Evolutionary conservation across 2,797 vertebrate genomes (phyloP).

Genomic region (Psittacula echo): DNA sequence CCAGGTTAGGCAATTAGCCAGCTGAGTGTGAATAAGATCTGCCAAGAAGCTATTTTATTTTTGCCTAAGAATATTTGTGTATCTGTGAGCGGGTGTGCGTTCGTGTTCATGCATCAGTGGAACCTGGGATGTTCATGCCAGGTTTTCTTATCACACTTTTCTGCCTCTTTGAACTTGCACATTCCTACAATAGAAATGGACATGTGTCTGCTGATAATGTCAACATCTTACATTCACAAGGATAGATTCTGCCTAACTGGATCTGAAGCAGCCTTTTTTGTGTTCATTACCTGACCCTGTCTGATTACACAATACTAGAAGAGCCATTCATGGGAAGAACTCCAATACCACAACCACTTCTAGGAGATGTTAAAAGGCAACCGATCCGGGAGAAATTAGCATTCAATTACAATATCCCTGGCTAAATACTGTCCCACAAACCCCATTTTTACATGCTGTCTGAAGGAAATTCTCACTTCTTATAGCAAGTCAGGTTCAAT

Average conservation of each 20-base stretch:
- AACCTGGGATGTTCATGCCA: slow-evolving; percentile 20
- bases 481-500: neutral
- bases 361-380: neutral
- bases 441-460: neutral
- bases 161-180: slow-evolving; percentile 42
- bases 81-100: slow-evolving; percentile 24
- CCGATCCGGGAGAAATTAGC: neutral
- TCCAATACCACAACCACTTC: neutral
- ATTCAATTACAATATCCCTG: neutral
- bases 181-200: slow-evolving; percentile 32
- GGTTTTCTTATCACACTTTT: slow-evolving; percentile 47
- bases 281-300: neutral
- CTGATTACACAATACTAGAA: neutral
- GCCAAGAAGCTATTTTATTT: slow-evolving; percentile 44
- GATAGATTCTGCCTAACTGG: slow-evolving; percentile 19
- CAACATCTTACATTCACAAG: neutral
- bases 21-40: slow-evolving; percentile 38
- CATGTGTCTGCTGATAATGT: slow-evolving; percentile 46
- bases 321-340: neutral
- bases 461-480: slow-evolving; percentile 19
- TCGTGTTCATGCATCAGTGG: slow-evolving; percentile 26
- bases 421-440: neutral
- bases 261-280: neutral
- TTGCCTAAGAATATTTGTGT: neutral
- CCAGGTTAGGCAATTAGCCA: slow-evolving; percentile 49